phyloP scores from a whole-genome alignment of 2,888 invertebrate species.

The Biston betularia region DNA sequence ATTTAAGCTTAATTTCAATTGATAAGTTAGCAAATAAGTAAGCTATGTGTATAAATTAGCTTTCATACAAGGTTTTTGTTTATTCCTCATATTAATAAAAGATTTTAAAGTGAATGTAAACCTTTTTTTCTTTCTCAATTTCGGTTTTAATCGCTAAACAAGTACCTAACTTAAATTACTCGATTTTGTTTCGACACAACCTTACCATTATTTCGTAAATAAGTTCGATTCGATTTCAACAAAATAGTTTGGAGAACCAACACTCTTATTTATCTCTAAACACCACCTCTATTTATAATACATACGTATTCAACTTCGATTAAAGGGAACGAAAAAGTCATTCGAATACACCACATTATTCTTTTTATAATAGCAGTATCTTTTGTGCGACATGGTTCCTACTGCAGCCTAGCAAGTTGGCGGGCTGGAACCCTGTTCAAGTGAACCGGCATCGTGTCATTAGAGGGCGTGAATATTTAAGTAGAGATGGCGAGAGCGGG shows the following conservation, averaged over 20 bases:
- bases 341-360: slow-evolving; percentile 26
- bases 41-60: neutral
- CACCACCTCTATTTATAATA: slow-evolving; percentile 18
- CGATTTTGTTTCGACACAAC: too few relatives aligned
- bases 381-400: slow-evolving; percentile 47
- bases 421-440: slow-evolving; percentile 69
- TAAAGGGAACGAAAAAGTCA: slow-evolving; percentile 21
- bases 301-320: slow-evolving; percentile 29
- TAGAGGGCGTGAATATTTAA: slow-evolving; percentile 83
- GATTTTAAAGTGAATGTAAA: too few relatives aligned
- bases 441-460: slow-evolving; percentile 75
- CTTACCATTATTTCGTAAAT: too few relatives aligned
- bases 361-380: slow-evolving; percentile 26
- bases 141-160: too few relatives aligned
- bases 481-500: slow-evolving; percentile 70
- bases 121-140: too few relatives aligned
- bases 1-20: neutral
- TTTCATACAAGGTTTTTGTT: too few relatives aligned
- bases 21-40: neutral
- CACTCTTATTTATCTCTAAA: slow-evolving; percentile 17
- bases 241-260: neutral
- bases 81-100: too few relatives aligned
- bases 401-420: slow-evolving; percentile 49
- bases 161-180: too few relatives aligned
- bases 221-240: neutral